Evolutionary conservation across 2,888 invertebrate genomes (phyloP).

Genomic region (Napeogenes inachia): DNA sequence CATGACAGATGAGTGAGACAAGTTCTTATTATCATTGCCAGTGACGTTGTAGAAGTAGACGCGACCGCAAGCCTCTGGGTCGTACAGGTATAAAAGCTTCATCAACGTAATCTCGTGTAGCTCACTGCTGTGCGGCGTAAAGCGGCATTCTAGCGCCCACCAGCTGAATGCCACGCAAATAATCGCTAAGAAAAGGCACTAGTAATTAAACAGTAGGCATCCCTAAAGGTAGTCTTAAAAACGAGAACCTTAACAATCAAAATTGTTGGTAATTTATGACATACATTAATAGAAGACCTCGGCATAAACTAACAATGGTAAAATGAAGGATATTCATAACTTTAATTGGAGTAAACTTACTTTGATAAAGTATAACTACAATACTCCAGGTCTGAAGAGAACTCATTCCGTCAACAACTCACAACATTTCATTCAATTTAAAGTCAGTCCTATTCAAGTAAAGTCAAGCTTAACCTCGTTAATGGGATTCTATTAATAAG

Average conservation of each 20-base stretch:
- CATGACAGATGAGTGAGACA: slow-evolving; percentile 40
- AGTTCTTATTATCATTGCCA: slow-evolving; percentile 14
- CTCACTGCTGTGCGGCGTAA: slow-evolving; percentile 44
- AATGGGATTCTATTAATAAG: slow-evolving; percentile 38
- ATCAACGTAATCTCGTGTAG: slow-evolving; percentile 57
- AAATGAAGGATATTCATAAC: neutral
- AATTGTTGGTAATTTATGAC: neutral
- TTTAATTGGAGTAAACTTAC: slow-evolving; percentile 44
- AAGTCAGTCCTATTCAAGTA: slow-evolving; percentile 18
- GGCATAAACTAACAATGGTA: neutral
- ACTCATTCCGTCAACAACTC: slow-evolving; percentile 43
- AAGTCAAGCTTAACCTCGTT: slow-evolving; percentile 28
- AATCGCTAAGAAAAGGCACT: slow-evolving; percentile 40
- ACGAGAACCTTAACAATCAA: neutral
- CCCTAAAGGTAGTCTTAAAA: neutral
- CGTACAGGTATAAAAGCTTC: slow-evolving; percentile 62
- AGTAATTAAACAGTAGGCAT: neutral
- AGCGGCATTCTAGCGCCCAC: slow-evolving; percentile 50
- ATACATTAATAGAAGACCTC: no score
- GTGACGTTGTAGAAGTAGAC: slow-evolving; percentile 61
- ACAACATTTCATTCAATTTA: slow-evolving; percentile 30
- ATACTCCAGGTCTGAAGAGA: slow-evolving; percentile 55
- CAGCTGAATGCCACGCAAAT: slow-evolving; percentile 49
- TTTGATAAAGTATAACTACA: slow-evolving; percentile 53
- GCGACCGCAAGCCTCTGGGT: slow-evolving; percentile 55